Conservation (phyloP, 2,113 vertebrate species). For the Centrocercus urophasianus region DNA sequence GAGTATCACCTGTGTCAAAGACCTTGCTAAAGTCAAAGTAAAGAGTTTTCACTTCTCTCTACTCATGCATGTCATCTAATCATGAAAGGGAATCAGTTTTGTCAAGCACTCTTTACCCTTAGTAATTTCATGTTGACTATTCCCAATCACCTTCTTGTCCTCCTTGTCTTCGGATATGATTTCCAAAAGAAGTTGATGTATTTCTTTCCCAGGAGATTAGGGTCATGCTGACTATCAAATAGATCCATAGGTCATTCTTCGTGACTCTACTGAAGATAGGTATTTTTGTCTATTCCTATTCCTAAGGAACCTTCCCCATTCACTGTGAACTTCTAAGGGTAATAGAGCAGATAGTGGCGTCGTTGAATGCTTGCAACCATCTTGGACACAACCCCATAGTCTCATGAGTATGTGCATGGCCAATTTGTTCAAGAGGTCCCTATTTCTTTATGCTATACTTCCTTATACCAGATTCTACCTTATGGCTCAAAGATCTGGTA, state of each 20-base stretch:
- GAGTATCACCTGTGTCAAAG: background rate
- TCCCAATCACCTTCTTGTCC: background rate
- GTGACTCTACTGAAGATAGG: background rate
- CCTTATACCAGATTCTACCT: background rate
- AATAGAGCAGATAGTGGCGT: background rate
- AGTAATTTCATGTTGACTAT: background rate
- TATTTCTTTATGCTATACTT: background rate
- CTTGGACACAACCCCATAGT: background rate
- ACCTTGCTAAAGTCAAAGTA: background rate
- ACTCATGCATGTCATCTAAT: background rate
- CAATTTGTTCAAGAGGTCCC: background rate
- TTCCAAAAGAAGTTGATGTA: background rate
- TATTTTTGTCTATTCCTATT: background rate
- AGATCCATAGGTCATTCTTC: background rate
- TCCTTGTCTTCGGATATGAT: background rate
- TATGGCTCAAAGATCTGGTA: fast-evolving
- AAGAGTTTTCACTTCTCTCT: background rate
- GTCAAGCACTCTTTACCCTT: background rate
- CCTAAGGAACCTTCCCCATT: background rate
- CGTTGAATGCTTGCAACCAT: background rate
- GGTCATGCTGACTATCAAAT: background rate
- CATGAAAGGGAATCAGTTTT: background rate
- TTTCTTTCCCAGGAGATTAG: background rate
- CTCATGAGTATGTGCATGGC: background rate
- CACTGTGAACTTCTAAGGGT: background rate